These are phyloP conservation scores for Condylostylus longicornis DNA, from an alignment of 1,140 invertebrate species.

Conservation along the genomic window DNA sequence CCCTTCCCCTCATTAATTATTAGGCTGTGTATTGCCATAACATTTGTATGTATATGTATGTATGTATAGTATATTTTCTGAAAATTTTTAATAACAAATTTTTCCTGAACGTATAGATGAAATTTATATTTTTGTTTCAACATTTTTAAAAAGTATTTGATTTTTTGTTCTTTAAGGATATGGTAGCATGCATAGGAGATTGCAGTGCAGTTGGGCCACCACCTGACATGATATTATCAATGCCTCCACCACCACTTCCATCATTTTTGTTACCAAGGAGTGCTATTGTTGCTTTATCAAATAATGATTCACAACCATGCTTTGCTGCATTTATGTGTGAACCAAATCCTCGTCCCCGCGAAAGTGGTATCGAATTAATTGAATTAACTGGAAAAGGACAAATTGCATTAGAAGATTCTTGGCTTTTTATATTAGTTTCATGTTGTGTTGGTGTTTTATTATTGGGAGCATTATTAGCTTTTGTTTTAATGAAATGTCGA, in stretches of 20 bases:
- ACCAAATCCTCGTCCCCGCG: constrained; percentile 34
- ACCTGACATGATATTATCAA: constrained; percentile 57
- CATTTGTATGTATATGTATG: too few relatives aligned
- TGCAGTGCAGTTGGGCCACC: constrained; percentile 62
- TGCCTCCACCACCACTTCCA: constrained; percentile 67
- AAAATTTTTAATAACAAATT: too few relatives aligned
- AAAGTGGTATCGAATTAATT: constrained; percentile 50
- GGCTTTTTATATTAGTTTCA: constrained; percentile 62
- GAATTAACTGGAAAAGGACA: constrained; percentile 55
- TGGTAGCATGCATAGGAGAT: constrained; percentile 36
- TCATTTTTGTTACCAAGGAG: constrained; percentile 43
- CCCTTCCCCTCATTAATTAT: too few relatives aligned
- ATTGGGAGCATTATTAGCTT: constrained; percentile 56
- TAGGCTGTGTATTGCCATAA: too few relatives aligned
- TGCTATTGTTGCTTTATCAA: constrained; percentile 26
- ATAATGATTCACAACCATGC: constrained; percentile 40
- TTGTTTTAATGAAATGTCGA: constrained; percentile 63
- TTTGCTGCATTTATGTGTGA: constrained; percentile 37
- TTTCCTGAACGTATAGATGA: too few relatives aligned
- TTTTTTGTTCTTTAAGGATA: too few relatives aligned
- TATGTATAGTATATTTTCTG: too few relatives aligned
- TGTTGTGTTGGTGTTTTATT: constrained; percentile 62
- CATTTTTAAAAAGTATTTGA: too few relatives aligned
- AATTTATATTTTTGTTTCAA: too few relatives aligned
- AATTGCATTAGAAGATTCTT: constrained; percentile 55